Conservation (phyloP, 2,113 vertebrate genomes). For the Protobothrops mucrosquamatus region DNA sequence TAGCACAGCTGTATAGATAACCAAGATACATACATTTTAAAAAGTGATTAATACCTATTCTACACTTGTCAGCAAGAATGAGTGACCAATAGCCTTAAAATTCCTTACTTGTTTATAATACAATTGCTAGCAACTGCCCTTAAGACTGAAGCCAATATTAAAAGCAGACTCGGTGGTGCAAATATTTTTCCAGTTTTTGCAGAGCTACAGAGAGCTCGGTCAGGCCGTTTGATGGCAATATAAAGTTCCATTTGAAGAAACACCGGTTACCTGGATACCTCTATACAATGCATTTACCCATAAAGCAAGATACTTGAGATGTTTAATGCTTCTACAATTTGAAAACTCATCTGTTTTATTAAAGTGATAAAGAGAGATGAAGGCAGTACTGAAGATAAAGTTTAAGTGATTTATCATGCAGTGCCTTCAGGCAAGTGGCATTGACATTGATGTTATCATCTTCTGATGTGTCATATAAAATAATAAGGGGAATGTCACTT, state of each 20-base stretch:
- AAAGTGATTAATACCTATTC: neutral
- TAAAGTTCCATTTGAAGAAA: slow-evolving; percentile 83
- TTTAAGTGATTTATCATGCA: slow-evolving; percentile 82
- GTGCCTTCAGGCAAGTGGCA: slow-evolving; percentile 77
- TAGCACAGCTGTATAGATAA: no score
- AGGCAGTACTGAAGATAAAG: slow-evolving; percentile 77
- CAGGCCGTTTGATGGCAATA: slow-evolving; percentile 85
- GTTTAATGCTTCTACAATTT: neutral
- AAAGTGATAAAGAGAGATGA: neutral
- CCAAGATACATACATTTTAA: neutral
- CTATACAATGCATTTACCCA: slow-evolving; percentile 78
- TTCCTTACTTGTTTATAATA: neutral
- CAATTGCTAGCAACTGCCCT: neutral
- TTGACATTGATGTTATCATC: slow-evolving; percentile 91
- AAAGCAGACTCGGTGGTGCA: slow-evolving; percentile 61
- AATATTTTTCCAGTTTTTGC: slow-evolving; percentile 79
- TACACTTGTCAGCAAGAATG: neutral
- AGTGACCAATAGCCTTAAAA: neutral
- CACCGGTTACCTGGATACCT: slow-evolving; percentile 81
- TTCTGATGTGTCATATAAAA: slow-evolving; percentile 91
- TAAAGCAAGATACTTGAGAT: slow-evolving; percentile 9
- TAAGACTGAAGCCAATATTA: neutral
- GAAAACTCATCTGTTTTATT: neutral
- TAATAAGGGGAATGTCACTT: slow-evolving; percentile 73
- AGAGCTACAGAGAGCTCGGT: slow-evolving; percentile 76